Percentiles rank a stretch among this genome's conserved stretches.
phyloP scores from a whole-genome alignment of 2,888 invertebrate species.

The Cheilosia variabilis region DNA sequence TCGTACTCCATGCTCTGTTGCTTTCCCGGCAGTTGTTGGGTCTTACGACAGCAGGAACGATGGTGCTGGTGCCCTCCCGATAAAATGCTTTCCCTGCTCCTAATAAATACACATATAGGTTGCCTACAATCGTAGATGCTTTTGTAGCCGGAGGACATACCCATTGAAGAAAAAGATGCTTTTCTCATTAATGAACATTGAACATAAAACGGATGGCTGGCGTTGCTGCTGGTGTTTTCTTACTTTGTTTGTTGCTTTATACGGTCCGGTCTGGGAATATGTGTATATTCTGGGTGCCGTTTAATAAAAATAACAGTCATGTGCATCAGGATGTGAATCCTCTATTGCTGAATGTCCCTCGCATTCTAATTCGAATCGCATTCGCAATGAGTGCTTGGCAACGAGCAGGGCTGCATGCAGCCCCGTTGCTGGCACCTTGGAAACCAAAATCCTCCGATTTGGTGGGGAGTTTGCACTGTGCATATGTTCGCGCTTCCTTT shows the following conservation, averaged over 20 bases:
- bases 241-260: slow-evolving; percentile 4
- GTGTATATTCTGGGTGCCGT: slow-evolving; percentile 26
- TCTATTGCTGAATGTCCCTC: slow-evolving; percentile 36
- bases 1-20: slow-evolving; percentile 33
- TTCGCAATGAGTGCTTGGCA: slow-evolving; percentile 26
- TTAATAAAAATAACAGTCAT: slow-evolving; percentile 63
- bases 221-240: slow-evolving; percentile 28
- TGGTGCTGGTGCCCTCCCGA: slow-evolving; percentile 30
- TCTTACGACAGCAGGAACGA: slow-evolving; percentile 41
- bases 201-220: slow-evolving; percentile 60
- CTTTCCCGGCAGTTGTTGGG: slow-evolving; percentile 17
- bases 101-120: slow-evolving; percentile 29
- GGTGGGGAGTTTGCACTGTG: slow-evolving; percentile 20
- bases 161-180: slow-evolving; percentile 49
- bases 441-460: slow-evolving; percentile 29
- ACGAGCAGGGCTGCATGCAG: slow-evolving; percentile 7
- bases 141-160: slow-evolving; percentile 9
- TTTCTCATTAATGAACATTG: slow-evolving; percentile 72
- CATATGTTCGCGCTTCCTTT: slow-evolving; percentile 23
- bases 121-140: slow-evolving; percentile 1
- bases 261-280: neutral
- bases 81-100: slow-evolving; percentile 26
- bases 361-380: slow-evolving; percentile 51
- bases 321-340: slow-evolving; percentile 9
- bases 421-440: neutral